phyloP scores from a whole-genome alignment of 2,113 vertebrate species.

The Kryptolebias marmoratus region DNA sequence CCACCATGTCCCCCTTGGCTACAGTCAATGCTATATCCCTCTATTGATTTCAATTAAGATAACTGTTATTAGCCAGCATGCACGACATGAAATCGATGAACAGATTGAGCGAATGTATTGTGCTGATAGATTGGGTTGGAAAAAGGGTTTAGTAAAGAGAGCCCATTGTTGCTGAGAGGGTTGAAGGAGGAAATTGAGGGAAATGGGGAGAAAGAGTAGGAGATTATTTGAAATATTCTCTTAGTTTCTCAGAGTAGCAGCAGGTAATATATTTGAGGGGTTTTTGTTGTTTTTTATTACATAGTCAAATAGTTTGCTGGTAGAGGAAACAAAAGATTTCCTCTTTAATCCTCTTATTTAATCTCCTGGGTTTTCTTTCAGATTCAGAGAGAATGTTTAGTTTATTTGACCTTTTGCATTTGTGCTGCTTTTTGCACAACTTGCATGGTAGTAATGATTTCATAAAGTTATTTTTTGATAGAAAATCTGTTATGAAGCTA shows the following conservation, averaged over 20 bases:
- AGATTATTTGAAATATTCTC: slow-evolving; percentile 58
- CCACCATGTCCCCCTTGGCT: slow-evolving; percentile 27
- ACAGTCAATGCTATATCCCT: slow-evolving; percentile 43
- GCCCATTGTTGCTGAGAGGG: slow-evolving; percentile 24
- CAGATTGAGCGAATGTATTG: slow-evolving; percentile 22
- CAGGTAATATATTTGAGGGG: slow-evolving; percentile 43
- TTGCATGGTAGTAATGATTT: background rate
- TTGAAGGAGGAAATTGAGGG: slow-evolving; percentile 30
- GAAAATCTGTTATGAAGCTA: background rate
- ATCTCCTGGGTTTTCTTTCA: background rate
- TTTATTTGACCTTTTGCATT: background rate
- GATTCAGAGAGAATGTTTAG: background rate
- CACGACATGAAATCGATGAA: slow-evolving; percentile 45
- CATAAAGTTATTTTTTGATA: background rate
- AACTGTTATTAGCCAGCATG: slow-evolving; percentile 62
- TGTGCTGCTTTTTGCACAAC: background rate
- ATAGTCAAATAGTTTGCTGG: slow-evolving; percentile 5
- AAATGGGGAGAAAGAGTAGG: slow-evolving; percentile 28
- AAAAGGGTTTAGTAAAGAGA: slow-evolving; percentile 9
- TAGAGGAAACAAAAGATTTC: slow-evolving; percentile 2
- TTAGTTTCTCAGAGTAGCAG: slow-evolving; percentile 25
- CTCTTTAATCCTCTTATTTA: background rate
- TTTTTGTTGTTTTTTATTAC: background rate
- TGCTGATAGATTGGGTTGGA: slow-evolving; percentile 34
- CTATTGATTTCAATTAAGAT: slow-evolving; percentile 76